Evolutionary conservation across 1,140 invertebrate species (phyloP), one percentile per base, ranked within the genome.

Genomic region (Saccostrea glomerata): DNA sequence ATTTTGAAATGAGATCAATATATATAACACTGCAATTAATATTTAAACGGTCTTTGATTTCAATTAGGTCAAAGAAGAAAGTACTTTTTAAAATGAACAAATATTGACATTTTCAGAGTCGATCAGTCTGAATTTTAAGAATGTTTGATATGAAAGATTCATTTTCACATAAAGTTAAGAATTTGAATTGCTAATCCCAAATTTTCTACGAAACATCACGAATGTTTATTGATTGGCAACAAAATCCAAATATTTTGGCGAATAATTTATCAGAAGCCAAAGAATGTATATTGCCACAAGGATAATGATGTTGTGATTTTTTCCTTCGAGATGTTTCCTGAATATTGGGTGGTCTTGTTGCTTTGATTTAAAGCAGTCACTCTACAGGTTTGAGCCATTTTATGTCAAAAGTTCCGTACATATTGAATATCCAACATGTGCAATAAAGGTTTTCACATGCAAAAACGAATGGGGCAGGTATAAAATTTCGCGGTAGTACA

Each of bases 221-320:
- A 36, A 77, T 77, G 70, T 77, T 77, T 40, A 77, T 77, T 77
- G 70, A 77, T 77, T 77, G 70, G 70, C 70, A 77, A 77, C 70
- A 30, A 77, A 77, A 77, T 77, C 70, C 30, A 77, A 77, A 77
- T 77, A 77, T 77, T 77, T 77, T 25, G 30, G 25, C 70, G 30
- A 77, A 77, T 77, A 77, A 77, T 77, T 77, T 77, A 77, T 30
- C 70, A 30, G 25, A 25, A 77, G 70, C 70, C 70, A 77, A 77
- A 77, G 70, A 15, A 77, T 36, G 70, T 30, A 17, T 77, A 36
- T 77, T 30, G 70, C 25, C 70, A 77, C 23, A 77, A 36, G 7
- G 70, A 77, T 77, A 77, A 77, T 77, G 23, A 77, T 30, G 70
- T 30, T 15, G 70, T 17, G 70, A 25, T 30, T 77, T 15, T 77